Evolutionary conservation across 2,113 vertebrate species (phyloP), one percentile per base, ranked within the genome.

Genomic region (Neotoma lepida): DNA sequence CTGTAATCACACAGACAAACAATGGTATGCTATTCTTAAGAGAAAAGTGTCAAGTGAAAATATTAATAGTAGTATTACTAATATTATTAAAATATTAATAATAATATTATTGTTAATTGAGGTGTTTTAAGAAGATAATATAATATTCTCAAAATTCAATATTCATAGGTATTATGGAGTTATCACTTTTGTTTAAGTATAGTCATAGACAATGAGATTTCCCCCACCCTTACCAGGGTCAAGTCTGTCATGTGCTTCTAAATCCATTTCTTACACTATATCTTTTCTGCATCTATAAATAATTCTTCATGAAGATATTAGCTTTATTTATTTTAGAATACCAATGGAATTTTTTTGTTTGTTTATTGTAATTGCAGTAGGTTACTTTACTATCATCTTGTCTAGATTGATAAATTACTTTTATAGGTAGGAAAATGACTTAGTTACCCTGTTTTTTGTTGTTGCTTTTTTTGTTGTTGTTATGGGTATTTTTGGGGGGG

Each of bases 51-150:
- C 54, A 56, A 56, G 54, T 56, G 14, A 56, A 56, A 56, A 56
- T 20, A 51, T 51, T 14, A 51, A 51, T 51, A 51, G 51, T 13
- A 51, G 51, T 56, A 56, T 18, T 56, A 56, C 3, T 56, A 56
- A 51, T 51, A 51, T 51, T 51, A 51, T 6, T 51, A 56, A 56
- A 56, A 56, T 20, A 51, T 51, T 14, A 51, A 51, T 51, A 51
- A 13, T 13, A 51, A 13, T 56, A 56, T 18, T 56, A 56, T 1
- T 56, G 18, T 51, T 51, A 51, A 51, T 51, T 51, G 14, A 51
- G 51, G 54, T 85, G 46, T 92, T 95, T 86, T 41, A 61, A 41
- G 39, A 87, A 92, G 12, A 73, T 46, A 64, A 58, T 89, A 54
- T 61, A 82, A 86, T 3, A 13, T 63, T 30, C 28, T 84, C 10